A percentile compares a stretch with the other conserved stretches of the same genome.
phyloP scores from a whole-genome alignment of 2,888 invertebrate species.

The Atethmia centrago region DNA sequence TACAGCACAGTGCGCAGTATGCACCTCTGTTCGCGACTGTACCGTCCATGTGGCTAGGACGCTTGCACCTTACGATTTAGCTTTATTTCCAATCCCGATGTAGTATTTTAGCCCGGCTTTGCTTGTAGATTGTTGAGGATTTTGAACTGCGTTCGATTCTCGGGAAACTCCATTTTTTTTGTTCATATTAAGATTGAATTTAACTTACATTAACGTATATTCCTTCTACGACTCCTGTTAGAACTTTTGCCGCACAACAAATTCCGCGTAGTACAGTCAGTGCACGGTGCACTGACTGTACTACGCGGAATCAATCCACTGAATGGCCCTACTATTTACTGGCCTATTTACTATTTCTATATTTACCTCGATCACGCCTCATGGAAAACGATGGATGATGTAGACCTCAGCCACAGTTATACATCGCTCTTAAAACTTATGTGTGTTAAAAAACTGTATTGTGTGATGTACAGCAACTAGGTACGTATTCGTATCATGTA shows the following conservation, averaged over 20 bases:
- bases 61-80: neutral
- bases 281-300: no score
- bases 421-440: neutral
- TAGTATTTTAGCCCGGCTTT: neutral
- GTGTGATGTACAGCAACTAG: neutral
- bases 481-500: neutral
- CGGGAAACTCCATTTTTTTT: neutral
- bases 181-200: neutral
- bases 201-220: no score
- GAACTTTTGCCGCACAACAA: neutral
- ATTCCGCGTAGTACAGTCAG: no score
- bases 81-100: constrained; percentile 14
- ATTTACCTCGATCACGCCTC: neutral
- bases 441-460: neutral
- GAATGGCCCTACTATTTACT: neutral
- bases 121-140: neutral
- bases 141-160: neutral
- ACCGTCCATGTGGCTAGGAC: neutral
- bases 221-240: no score
- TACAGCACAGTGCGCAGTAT: constrained; percentile 7
- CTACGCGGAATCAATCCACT: no score
- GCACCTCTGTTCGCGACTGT: constrained; percentile 24
- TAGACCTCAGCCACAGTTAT: neutral
- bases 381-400: neutral
- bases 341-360: no score